Percentiles rank a stretch among this genome's conserved stretches.
These are phyloP conservation scores for Laterallus jamaicensis DNA, from an alignment of 2,113 vertebrate species.

Conservation along the genomic window DNA sequence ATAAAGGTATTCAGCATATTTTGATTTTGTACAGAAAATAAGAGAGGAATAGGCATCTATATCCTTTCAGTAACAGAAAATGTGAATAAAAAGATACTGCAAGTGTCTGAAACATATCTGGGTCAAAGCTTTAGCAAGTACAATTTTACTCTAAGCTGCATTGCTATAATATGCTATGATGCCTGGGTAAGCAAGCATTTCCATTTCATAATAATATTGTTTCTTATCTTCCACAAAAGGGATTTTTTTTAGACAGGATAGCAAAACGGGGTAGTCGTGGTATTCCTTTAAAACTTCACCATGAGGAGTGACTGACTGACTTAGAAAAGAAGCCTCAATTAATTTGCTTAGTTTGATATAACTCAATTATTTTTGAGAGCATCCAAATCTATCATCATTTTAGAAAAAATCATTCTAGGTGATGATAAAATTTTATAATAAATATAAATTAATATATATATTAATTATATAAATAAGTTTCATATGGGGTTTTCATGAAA, in stretches of 20 bases:
- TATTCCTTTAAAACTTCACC: background rate
- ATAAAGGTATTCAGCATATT: background rate
- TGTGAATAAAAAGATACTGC: background rate
- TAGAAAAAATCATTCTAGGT: background rate
- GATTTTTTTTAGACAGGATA: background rate
- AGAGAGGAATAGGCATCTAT: background rate
- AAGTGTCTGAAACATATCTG: background rate
- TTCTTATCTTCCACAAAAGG: background rate
- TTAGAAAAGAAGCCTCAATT: background rate
- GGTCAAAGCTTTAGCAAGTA: conserved; percentile 23
- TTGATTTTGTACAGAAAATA: conserved; percentile 1
- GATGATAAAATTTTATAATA: background rate
- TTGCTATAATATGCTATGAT: conserved; percentile 4
- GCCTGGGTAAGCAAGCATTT: background rate
- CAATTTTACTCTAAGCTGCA: background rate
- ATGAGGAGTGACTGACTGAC: background rate
- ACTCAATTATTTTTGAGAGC: background rate
- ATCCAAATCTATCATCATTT: background rate
- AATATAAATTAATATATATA: too few relatives aligned
- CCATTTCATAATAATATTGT: background rate
- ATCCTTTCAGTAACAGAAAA: conserved; percentile 3
- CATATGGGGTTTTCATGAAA: background rate
- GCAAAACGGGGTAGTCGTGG: background rate
- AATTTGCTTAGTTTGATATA: background rate
- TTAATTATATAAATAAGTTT: background rate